Evolutionary conservation across 2,797 vertebrate species (phyloP), one percentile per base, ranked within the genome.

Genomic region (Phylloscopus collybita): DNA sequence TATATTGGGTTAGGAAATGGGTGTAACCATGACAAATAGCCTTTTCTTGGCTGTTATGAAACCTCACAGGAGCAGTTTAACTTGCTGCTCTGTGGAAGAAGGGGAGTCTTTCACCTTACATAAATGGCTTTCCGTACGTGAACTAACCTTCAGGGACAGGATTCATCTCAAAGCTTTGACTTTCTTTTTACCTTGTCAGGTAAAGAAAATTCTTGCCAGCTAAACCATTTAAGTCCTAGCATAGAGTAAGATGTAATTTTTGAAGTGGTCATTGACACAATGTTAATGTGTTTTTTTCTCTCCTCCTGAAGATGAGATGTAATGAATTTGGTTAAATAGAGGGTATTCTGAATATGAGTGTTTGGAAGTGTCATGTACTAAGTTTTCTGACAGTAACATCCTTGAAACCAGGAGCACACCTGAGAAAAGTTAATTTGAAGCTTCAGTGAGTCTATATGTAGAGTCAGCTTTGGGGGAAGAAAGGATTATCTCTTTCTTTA

Each of bases 11-110:
- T 86, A 59, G 62, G 66, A 87, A 82, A 27, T 50, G 78, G 67
- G 70, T 92, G 76, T 93, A 70, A 57, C 74, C 36, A 11, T 83
- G 80, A 70, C 62, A 79, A 75, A 51, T 81, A 66, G 71, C 73
- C 44, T 86, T 92, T 97, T 91, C 71, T 90, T 91, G 42, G 49
- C 66, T 85, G 3, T 88, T 86, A 49, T 4, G 60, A 92, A 94
- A 85, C 27, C 71, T 92, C 73, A 27, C 18, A 70, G 70, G 80
- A 89, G 72, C 81, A 85, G 71, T 91, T 87, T 42, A 51, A 49
- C 54, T 95, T 73, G 59, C 53, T 81, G 0, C 16, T 66, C 32
- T 66, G 50, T 47, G 30, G 56, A 44, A 49, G 29, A 83, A 80
- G 32, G 49, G 23, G 40, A 81, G 18, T 73, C 62, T 59, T 88